These are phyloP conservation scores for Microplitis manilae DNA, from an alignment of 2,888 invertebrate genomes.

Conservation along the genomic window DNA sequence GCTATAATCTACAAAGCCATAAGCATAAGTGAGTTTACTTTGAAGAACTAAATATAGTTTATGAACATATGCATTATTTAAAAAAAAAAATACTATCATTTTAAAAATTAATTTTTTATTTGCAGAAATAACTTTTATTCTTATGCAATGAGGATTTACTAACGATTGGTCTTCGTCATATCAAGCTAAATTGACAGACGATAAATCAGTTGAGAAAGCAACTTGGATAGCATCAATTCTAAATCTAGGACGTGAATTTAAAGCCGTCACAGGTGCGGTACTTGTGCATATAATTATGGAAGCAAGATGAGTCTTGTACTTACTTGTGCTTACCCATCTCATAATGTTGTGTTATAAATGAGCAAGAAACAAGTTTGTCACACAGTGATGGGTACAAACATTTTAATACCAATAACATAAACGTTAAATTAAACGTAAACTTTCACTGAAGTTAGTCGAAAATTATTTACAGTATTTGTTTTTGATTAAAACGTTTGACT, in stretches of 20 bases:
- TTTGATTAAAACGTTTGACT: no score
- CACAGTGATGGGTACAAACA: no score
- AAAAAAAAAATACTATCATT: no score
- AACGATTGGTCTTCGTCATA: slow-evolving; percentile 60
- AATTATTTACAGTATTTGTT: no score
- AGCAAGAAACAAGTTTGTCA: no score
- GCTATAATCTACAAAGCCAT: not conserved
- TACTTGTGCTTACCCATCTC: not conserved
- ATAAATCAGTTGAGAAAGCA: slow-evolving; percentile 49
- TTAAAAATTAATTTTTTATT: not conserved
- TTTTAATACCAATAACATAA: no score
- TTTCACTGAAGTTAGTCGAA: no score
- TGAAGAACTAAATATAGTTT: no score
- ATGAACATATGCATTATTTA: no score
- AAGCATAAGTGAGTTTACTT: no score
- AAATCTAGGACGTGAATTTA: slow-evolving; percentile 37
- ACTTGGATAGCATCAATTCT: slow-evolving; percentile 60
- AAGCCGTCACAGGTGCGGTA: not conserved
- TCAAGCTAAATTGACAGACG: slow-evolving; percentile 53
- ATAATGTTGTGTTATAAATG: no score
- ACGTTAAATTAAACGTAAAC: no score
- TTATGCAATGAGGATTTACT: slow-evolving; percentile 54
- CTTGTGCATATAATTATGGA: not conserved
- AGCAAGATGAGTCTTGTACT: not conserved
- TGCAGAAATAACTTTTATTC: not conserved